Conservation (phyloP, 2,888 invertebrate species). For the Drosophila nr. medialis region DNA sequence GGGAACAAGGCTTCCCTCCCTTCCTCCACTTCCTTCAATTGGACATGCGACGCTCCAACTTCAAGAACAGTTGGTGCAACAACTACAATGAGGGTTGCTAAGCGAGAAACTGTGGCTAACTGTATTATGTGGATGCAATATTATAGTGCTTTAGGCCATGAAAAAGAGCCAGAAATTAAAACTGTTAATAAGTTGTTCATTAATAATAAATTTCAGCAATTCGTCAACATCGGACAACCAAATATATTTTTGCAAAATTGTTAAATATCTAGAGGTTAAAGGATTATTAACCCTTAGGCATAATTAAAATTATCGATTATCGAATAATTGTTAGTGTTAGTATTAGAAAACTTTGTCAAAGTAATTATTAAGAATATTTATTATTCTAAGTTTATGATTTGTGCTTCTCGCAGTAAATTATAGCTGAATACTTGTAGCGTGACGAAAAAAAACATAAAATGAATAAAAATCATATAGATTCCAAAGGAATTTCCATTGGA, state of each 20-base stretch:
- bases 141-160: background rate
- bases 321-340: background rate
- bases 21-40: slow-evolving; percentile 37
- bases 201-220: background rate
- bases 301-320: background rate
- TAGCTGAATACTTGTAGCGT: background rate
- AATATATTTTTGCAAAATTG: background rate
- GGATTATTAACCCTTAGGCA: background rate
- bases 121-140: background rate
- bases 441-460: background rate
- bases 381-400: too few species aligned
- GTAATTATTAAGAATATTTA: background rate
- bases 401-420: background rate
- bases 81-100: slow-evolving; percentile 36
- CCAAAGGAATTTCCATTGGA: background rate
- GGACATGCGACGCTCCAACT: slow-evolving; percentile 52
- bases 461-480: background rate
- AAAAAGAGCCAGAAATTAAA: background rate
- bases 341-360: background rate
- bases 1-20: slow-evolving; percentile 5
- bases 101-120: background rate
- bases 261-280: background rate
- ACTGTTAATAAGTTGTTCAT: background rate
- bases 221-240: background rate
- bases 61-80: slow-evolving; percentile 34